Base-by-base conservation (phyloP, 2,113 vertebrate species). In the Thinocorus orbignyianus region DNA sequence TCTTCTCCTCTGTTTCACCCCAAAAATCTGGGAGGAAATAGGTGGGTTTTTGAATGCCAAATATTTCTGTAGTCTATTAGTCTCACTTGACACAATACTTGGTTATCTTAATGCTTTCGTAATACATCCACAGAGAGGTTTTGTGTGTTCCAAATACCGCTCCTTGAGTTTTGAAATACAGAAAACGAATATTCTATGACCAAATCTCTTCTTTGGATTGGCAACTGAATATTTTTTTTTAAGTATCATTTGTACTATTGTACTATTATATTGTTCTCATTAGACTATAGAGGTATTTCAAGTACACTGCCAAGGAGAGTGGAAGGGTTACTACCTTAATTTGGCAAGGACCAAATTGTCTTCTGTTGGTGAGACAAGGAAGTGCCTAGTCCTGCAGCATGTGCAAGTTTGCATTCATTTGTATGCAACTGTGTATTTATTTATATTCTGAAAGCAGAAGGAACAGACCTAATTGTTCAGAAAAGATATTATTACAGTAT, bases 1-100 rank as follows among this genome's bases (percentile, higher is more conserved):
- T 69, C 22, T 61, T 15, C 2, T 31, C 1, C 10, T 60, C 8
- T 42, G 10, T 24, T 6, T 3, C 2, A 4, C 15, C 4, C 2
- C 4, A 5, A 11, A 92, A 60, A 13, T 18, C 13, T 65, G 3
- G 7, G 16, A 65, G 23, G 14, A 65, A 57, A 54, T 73, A 7
- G 4, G 2, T 52, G 4, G 1, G 7, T 42, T 44, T 76, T 57
- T 77, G 1, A 31, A 4, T 82, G 37, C 11, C 7, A 48, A 23
- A 18, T 70, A 90, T 24, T 79, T 77, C 26, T 78, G 9, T 70
- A 12, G 62, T 88, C 33, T 48, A 1, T 54, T 49, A 42, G 2
- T 44, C 37, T 76, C 18, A 23, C 17, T 77, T 28, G 11, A 44
- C 28, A 31, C 11, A 66, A 37, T 70, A 62, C 49, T n/a, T 1